These are phyloP conservation scores for Cheilosia soror DNA, from an alignment of 2,888 invertebrate genomes.

Conservation along the genomic window DNA sequence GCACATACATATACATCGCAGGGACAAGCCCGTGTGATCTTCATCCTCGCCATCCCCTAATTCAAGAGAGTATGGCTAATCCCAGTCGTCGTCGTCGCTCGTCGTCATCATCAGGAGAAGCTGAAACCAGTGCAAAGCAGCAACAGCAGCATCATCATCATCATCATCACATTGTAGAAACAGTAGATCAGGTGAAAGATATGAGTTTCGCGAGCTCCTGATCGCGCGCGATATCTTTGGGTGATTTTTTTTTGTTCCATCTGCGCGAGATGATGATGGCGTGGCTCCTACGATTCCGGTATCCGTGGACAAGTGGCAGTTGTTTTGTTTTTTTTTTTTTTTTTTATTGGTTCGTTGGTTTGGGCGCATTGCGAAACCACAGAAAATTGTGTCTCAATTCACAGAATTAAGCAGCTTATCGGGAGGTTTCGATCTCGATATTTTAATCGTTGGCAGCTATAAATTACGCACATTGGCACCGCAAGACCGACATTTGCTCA, in stretches of 20 bases:
- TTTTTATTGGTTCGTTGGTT: not conserved
- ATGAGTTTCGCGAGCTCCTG: slow-evolving; percentile 68
- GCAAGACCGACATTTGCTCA: slow-evolving; percentile 67
- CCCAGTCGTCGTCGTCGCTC: slow-evolving; percentile 36
- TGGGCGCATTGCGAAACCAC: slow-evolving; percentile 64
- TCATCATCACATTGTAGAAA: slow-evolving; percentile 72
- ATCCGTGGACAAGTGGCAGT: slow-evolving; percentile 66
- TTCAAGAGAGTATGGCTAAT: slow-evolving; percentile 27
- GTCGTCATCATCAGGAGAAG: slow-evolving; percentile 13
- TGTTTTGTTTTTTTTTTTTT: slow-evolving; percentile 8
- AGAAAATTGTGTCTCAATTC: slow-evolving; percentile 77
- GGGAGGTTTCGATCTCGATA: slow-evolving; percentile 72
- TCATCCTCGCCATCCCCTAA: slow-evolving; percentile 59
- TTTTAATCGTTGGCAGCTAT: slow-evolving; percentile 75
- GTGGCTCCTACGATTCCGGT: slow-evolving; percentile 72
- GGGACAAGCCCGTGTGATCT: slow-evolving; percentile 50
- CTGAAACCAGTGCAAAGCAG: slow-evolving; percentile 16
- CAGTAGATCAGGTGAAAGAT: slow-evolving; percentile 75
- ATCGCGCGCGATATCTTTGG: slow-evolving; percentile 65
- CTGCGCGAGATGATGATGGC: slow-evolving; percentile 47
- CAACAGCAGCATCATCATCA: slow-evolving; percentile 65
- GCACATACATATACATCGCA: slow-evolving; percentile 28
- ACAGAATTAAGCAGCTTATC: slow-evolving; percentile 76
- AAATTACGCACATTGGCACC: slow-evolving; percentile 75
- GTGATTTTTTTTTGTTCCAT: slow-evolving; percentile 41